Evolutionary conservation across 2,113 vertebrate genomes (phyloP).

Genomic region (Amblyopsis rosae): DNA sequence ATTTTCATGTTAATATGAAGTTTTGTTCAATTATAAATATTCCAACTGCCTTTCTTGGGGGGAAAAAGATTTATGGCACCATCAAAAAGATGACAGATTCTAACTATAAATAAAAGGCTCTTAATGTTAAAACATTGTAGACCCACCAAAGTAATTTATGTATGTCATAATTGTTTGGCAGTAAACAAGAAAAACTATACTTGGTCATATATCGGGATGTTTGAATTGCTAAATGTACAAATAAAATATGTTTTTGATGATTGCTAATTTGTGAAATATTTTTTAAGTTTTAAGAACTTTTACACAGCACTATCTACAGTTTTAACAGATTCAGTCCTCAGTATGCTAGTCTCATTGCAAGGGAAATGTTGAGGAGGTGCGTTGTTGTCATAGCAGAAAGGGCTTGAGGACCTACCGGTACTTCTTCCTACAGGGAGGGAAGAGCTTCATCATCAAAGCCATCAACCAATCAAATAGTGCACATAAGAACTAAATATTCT

Average conservation of each 20-base stretch:
- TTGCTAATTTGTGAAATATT: slow-evolving; percentile 21
- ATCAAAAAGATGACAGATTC: slow-evolving; percentile 64
- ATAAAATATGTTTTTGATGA: slow-evolving; percentile 41
- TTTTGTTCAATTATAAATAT: slow-evolving; percentile 46
- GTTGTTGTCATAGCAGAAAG: slow-evolving; percentile 43
- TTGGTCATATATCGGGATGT: slow-evolving; percentile 38
- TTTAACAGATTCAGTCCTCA: slow-evolving; percentile 56
- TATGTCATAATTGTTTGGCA: slow-evolving; percentile 18
- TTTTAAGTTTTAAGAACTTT: slow-evolving; percentile 45
- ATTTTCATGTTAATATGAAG: slow-evolving; percentile 66
- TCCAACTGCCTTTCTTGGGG: slow-evolving; percentile 54
- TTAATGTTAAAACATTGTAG: slow-evolving; percentile 11
- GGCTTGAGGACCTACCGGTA: slow-evolving; percentile 33
- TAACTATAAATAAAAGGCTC: slow-evolving; percentile 34
- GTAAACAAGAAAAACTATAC: slow-evolving; percentile 28
- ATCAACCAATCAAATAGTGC: slow-evolving; percentile 57
- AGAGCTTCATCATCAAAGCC: slow-evolving; percentile 23
- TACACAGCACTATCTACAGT: slow-evolving; percentile 49
- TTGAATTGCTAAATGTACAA: not conserved
- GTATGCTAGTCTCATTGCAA: slow-evolving; percentile 43
- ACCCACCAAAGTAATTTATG: not conserved
- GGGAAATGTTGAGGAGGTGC: slow-evolving; percentile 35
- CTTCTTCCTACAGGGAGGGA: slow-evolving; percentile 64
- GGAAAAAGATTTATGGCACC: slow-evolving; percentile 71
- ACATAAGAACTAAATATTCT: slow-evolving; percentile 46